Base-by-base conservation (phyloP, 1,140 invertebrate species). In the Heliconius nattereri region DNA sequence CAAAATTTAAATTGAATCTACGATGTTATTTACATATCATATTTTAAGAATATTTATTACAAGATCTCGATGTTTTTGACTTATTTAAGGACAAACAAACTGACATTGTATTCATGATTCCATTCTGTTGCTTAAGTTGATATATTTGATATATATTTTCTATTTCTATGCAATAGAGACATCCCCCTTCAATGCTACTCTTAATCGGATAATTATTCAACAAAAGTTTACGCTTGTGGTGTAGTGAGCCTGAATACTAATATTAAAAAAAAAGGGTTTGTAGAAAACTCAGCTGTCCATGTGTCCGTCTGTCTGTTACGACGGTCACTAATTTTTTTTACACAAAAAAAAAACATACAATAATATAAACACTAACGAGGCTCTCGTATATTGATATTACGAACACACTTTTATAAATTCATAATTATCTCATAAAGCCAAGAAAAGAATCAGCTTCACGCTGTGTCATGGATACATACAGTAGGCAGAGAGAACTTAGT, bases 121-220 rank as follows among this genome's bases (percentile, higher is more conserved):
- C 29, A 29, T 66, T 66, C 60, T 66, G 2, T n/a, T 57, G 23
- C 23, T 66, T 26, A 66, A 23, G 35, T 37, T 71, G 32, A 20
- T 71, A 71, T 37, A 66, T 66, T 52, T 76, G 23, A 60, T 29
- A 73, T 78, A 81, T 78, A 60, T 78, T 83, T 81, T 78, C 78
- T 81, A 85, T 85, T 83, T 77, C 78, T 81, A 81, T 78, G 81
- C 86, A 85, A 91, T 91, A 89, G 86, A 82, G 78, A 87, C 89
- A 91, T 91, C 86, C 87, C 85, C 78, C 75, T 86, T 86, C 83
- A 86, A 87, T 82, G 84, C 85, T 82, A 80, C 86, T 87, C 85
- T 84, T 89, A 88, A 90, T 90, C 86, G 87, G 85, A 91, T 91
- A 88, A 89, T 90, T 90, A 89, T 90, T 90, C 86, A 89, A 85